Percentiles rank a stretch among this genome's conserved stretches.
Conservation (phyloP, 2,888 invertebrate species). For the Chrysolina haemoptera region DNA sequence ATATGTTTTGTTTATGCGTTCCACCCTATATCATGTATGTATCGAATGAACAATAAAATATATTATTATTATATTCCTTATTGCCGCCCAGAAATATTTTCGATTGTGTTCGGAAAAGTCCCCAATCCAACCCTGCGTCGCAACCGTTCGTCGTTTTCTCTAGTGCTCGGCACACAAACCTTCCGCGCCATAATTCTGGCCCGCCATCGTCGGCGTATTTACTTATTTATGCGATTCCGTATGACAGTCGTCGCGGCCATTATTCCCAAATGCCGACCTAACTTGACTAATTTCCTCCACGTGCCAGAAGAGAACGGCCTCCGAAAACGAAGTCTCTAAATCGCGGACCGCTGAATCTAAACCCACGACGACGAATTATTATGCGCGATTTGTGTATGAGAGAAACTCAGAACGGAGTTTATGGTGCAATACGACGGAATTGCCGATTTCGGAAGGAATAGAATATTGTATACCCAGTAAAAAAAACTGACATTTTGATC, state of each 20-base stretch:
- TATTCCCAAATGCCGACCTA: slow-evolving; percentile 63
- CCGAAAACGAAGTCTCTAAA: slow-evolving; percentile 8
- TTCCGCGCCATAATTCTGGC: slow-evolving; percentile 43
- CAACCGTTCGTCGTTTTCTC: slow-evolving; percentile 42
- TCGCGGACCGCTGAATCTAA: slow-evolving; percentile 4
- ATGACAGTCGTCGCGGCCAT: slow-evolving; percentile 61
- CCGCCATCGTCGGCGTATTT: slow-evolving; percentile 52
- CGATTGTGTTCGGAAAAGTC: neutral
- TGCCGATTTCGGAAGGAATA: neutral
- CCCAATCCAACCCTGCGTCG: slow-evolving; percentile 37
- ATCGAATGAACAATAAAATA: too few species aligned
- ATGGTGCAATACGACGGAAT: slow-evolving; percentile 5
- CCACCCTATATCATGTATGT: too few species aligned
- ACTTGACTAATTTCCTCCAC: slow-evolving; percentile 64
- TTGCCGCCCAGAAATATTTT: neutral
- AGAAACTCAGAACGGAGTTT: neutral
- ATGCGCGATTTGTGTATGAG: slow-evolving; percentile 10
- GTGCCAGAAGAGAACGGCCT: slow-evolving; percentile 47
- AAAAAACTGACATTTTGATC: too few species aligned
- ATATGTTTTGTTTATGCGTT: too few species aligned
- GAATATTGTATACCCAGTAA: too few species aligned
- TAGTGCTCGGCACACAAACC: slow-evolving; percentile 32
- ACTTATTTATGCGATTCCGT: slow-evolving; percentile 63
- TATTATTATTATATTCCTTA: too few species aligned
- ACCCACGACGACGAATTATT: slow-evolving; percentile 16